These are phyloP conservation scores for Pantherophis guttatus DNA, from an alignment of 2,113 vertebrate genomes.

Conservation along the genomic window DNA sequence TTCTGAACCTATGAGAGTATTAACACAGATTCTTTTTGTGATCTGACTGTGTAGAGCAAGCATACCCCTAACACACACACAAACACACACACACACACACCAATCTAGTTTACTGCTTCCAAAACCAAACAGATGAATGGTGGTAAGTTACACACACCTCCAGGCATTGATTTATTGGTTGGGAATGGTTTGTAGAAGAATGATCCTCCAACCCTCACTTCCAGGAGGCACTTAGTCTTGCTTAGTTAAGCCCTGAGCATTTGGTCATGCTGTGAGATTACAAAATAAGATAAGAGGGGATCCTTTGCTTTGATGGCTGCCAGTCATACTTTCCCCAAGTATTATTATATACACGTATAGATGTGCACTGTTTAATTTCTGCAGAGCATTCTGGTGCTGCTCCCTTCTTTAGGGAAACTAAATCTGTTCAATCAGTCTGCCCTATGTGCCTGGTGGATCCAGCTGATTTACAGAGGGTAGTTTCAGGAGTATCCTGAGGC, in stretches of 20 bases:
- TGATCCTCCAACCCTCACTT: not conserved
- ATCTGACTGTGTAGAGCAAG: not conserved
- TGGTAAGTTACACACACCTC: not conserved
- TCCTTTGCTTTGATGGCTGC: not conserved
- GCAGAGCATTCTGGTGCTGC: not conserved
- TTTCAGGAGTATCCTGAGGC: not conserved
- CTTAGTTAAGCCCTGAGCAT: not conserved
- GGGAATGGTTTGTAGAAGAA: not conserved
- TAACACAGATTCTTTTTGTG: not conserved
- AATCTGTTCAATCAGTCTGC: not conserved
- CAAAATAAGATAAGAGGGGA: not conserved
- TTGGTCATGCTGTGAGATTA: not conserved
- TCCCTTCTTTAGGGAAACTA: not conserved
- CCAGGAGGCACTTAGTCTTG: not conserved
- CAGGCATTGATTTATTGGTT: not conserved
- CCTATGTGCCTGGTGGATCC: not conserved
- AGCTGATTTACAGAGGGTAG: not conserved
- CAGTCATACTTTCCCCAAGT: not conserved
- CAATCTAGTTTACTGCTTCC: not conserved
- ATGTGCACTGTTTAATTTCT: not conserved
- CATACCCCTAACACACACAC: not conserved
- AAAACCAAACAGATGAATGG: not conserved
- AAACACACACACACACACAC: no score
- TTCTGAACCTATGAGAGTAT: not conserved
- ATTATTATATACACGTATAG: not conserved